Evolutionary conservation across 2,113 vertebrate species (phyloP).

Genomic region (Agapornis roseicollis): DNA sequence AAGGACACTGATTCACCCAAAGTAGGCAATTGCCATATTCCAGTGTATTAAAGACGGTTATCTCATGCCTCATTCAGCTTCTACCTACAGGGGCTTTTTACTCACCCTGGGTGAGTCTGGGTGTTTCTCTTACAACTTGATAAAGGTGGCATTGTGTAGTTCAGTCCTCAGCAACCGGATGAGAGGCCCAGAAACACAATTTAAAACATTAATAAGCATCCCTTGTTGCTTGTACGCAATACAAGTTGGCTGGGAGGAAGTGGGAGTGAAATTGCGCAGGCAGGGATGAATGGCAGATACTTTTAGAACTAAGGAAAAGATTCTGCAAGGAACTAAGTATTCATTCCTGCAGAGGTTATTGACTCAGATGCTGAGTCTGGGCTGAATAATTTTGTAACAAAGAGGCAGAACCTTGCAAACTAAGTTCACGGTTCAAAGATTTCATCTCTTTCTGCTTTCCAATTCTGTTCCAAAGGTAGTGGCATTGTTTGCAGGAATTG

Average conservation of each 20-base stretch:
- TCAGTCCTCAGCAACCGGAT: background rate
- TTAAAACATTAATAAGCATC: background rate
- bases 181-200: background rate
- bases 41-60: background rate
- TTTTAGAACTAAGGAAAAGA: constrained; percentile 29
- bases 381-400: background rate
- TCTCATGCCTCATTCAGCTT: background rate
- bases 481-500: rapidly evolving
- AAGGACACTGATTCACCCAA: background rate
- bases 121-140: background rate
- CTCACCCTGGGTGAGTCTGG: background rate
- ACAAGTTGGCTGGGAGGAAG: background rate
- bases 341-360: background rate
- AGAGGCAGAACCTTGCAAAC: background rate
- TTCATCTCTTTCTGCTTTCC: background rate
- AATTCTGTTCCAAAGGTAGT: background rate
- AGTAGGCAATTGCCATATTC: background rate
- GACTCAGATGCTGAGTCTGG: background rate
- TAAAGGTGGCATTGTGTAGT: background rate
- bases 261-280: background rate
- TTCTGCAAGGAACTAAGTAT: background rate
- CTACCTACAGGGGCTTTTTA: background rate
- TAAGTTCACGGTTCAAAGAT: background rate
- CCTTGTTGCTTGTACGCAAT: background rate
- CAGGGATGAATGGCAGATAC: background rate